phyloP scores from a whole-genome alignment of 2,888 invertebrate species.

The Euplexia lucipara region DNA sequence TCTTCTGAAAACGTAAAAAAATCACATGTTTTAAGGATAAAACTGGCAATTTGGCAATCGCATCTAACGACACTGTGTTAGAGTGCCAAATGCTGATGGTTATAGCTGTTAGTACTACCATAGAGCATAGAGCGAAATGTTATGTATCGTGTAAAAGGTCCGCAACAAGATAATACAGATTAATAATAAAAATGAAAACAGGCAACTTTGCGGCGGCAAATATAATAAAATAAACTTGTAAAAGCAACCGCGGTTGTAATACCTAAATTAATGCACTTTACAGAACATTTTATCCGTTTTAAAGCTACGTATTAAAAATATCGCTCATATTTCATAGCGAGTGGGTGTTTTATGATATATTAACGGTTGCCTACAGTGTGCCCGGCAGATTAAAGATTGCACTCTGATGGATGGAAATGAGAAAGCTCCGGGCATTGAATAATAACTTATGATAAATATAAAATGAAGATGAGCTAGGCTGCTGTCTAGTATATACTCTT shows the following conservation, averaged over 20 bases:
- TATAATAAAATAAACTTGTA: slow-evolving; percentile 7
- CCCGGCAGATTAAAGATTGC: slow-evolving; percentile 76
- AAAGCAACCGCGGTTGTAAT: slow-evolving; percentile 24
- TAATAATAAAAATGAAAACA: slow-evolving; percentile 16
- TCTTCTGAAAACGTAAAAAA: too few relatives aligned
- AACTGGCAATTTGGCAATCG: neutral
- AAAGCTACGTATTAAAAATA: slow-evolving; percentile 62
- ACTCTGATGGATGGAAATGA: slow-evolving; percentile 76
- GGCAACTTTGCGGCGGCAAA: slow-evolving; percentile 4
- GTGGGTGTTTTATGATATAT: slow-evolving; percentile 75
- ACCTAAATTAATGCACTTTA: slow-evolving; percentile 54
- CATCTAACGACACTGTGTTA: neutral
- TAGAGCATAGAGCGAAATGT: slow-evolving; percentile 6
- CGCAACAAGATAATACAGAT: slow-evolving; percentile 9
- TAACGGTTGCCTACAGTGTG: slow-evolving; percentile 58
- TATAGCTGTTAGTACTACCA: neutral
- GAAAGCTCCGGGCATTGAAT: slow-evolving; percentile 70
- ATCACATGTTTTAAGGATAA: too few relatives aligned
- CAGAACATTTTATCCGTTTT: slow-evolving; percentile 53
- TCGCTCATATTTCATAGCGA: slow-evolving; percentile 61
- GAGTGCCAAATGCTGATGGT: slow-evolving; percentile 1
- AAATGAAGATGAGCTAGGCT: slow-evolving; percentile 57
- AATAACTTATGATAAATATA: slow-evolving; percentile 67
- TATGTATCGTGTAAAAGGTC: neutral
- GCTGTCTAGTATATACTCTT: slow-evolving; percentile 40